Evolutionary conservation across 2,797 vertebrate species (phyloP).

Genomic region (Peromyscus eremicus): DNA sequence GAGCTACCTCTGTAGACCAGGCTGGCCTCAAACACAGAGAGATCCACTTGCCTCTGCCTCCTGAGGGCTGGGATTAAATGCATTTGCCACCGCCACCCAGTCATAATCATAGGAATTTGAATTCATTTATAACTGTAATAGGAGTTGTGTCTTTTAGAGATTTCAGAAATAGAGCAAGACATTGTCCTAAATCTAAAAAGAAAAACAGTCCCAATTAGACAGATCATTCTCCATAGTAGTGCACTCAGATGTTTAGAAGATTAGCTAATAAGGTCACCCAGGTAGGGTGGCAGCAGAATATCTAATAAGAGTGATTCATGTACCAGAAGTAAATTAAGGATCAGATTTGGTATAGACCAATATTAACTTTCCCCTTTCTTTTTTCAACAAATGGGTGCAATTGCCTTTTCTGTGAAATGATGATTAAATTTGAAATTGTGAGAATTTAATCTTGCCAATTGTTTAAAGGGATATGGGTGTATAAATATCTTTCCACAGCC

Average conservation of each 20-base stretch:
- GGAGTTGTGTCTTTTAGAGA: neutral
- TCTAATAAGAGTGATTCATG: neutral
- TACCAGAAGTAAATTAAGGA: neutral
- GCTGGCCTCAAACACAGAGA: too few species aligned
- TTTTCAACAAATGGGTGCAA: neutral
- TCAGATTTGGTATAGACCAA: neutral
- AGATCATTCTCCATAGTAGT: neutral
- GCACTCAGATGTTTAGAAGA: neutral
- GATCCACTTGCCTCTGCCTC: too few species aligned
- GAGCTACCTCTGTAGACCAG: too few species aligned
- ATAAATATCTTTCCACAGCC: neutral
- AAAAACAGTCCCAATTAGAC: neutral
- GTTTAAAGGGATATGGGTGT: neutral
- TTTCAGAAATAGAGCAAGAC: neutral
- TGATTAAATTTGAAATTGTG: constrained; percentile 17
- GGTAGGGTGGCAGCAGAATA: neutral
- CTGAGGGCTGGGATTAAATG: too few species aligned
- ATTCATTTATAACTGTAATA: neutral
- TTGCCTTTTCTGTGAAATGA: neutral
- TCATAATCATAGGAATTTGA: neutral
- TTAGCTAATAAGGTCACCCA: neutral
- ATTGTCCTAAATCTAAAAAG: neutral
- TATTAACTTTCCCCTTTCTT: neutral
- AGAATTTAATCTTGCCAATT: constrained; percentile 5
- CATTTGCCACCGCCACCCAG: too few species aligned